phyloP scores from a whole-genome alignment of 1,140 invertebrate genomes.

The Dreissena polymorpha region DNA sequence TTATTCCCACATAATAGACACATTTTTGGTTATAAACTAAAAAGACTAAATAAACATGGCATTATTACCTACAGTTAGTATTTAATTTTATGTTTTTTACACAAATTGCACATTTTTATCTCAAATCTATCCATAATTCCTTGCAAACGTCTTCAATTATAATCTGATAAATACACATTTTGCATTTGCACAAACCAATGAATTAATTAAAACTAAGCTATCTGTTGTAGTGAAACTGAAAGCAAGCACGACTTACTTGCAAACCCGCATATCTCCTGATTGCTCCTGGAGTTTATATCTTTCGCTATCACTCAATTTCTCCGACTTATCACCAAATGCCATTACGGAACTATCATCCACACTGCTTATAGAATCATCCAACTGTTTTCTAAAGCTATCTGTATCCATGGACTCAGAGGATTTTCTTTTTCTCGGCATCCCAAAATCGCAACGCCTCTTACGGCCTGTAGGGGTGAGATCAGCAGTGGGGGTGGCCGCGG shows the following conservation, averaged over 20 bases:
- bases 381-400: constrained; percentile 61
- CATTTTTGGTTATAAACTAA: no score
- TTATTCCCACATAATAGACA: no score
- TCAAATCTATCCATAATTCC: no score
- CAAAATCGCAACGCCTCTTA: constrained; percentile 57
- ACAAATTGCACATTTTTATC: no score
- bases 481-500: not conserved
- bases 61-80: no score
- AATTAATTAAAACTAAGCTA: no score
- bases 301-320: constrained; percentile 60
- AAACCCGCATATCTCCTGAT: constrained; percentile 66
- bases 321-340: constrained; percentile 56
- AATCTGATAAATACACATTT: no score
- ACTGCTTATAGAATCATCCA: constrained; percentile 54
- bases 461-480: constrained; percentile 31
- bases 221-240: no score
- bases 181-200: no score
- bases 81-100: no score
- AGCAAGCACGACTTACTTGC: constrained; percentile 69
- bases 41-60: no score
- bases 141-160: no score
- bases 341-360: constrained; percentile 33
- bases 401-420: constrained; percentile 41
- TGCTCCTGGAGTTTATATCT: constrained; percentile 53
- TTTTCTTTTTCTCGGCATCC: constrained; percentile 51